These are phyloP conservation scores for Tachystola acroxantha DNA, from an alignment of 2,888 invertebrate genomes.

Conservation along the genomic window DNA sequence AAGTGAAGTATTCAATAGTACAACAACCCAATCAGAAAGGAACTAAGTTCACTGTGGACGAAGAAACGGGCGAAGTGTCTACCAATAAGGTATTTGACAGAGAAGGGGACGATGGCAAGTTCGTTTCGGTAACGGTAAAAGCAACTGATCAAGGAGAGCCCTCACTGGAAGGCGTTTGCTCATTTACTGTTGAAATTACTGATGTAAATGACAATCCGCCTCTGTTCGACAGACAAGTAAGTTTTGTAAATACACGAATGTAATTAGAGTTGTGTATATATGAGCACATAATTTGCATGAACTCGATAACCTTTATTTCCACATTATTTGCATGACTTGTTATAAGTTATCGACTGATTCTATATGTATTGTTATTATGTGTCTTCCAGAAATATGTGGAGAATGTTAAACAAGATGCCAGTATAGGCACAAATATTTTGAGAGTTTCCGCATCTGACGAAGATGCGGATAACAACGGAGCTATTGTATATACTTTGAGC, in stretches of 20 bases:
- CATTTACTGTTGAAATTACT: constrained; percentile 97
- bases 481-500: constrained; percentile 93
- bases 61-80: constrained; percentile 95
- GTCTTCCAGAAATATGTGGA: constrained; percentile 94
- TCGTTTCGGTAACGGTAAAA: constrained; percentile 97
- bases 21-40: constrained; percentile 97
- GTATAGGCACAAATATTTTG: constrained; percentile 95
- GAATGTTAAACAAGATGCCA: constrained; percentile 97
- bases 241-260: too few relatives aligned
- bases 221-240: constrained; percentile 95
- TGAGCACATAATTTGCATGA: constrained; percentile 35
- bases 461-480: constrained; percentile 98
- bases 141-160: constrained; percentile 99
- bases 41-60: constrained; percentile 96
- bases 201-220: constrained; percentile 99
- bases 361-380: constrained; percentile 27
- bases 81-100: constrained; percentile 98
- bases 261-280: constrained; percentile 13
- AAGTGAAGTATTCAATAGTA: constrained; percentile 97
- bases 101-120: constrained; percentile 97
- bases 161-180: constrained; percentile 97
- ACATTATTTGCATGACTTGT: constrained; percentile 4
- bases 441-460: constrained; percentile 97
- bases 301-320: constrained; percentile 23
- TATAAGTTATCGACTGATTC: background rate